A percentile compares a stretch with the other conserved stretches of the same genome.
Evolutionary conservation across 2,797 vertebrate species (phyloP).

Genomic region (Protosalanx chinensis): DNA sequence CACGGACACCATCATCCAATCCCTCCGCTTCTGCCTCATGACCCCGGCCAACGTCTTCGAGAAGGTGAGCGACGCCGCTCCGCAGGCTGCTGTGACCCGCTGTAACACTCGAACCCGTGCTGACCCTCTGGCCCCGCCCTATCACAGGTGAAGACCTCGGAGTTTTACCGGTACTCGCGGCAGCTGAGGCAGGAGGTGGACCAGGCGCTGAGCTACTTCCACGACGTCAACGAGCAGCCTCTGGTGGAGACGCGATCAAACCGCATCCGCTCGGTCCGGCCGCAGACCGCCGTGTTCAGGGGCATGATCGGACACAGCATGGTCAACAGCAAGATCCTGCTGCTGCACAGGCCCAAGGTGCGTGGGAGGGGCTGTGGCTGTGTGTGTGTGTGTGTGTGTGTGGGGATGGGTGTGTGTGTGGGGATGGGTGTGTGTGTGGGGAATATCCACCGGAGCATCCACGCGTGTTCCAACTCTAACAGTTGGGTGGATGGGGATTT

Average conservation of each 20-base stretch:
- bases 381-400: neutral
- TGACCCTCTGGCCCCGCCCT: constrained; percentile 44
- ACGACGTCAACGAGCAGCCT: constrained; percentile 93
- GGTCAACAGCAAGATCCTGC: constrained; percentile 99
- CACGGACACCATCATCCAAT: constrained; percentile 96
- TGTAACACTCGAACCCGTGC: neutral
- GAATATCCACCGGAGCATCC: neutral
- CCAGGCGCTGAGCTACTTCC: constrained; percentile 94
- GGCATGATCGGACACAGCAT: constrained; percentile 99
- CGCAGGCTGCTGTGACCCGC: no score
- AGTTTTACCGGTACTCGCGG: constrained; percentile 96
- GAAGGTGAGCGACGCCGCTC: constrained; percentile 77
- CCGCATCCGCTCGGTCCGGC: constrained; percentile 93
- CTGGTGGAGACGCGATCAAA: constrained; percentile 92
- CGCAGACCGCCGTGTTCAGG: constrained; percentile 96
- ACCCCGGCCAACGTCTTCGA: constrained; percentile 96
- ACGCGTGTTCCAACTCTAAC: neutral
- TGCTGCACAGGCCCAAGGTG: constrained; percentile 92
- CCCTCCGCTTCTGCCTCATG: constrained; percentile 99
- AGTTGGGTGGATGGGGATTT: neutral
- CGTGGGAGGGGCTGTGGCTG: neutral
- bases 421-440: neutral
- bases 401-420: neutral
- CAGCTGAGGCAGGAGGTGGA: constrained; percentile 96
- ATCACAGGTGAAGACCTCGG: constrained; percentile 93